Base-by-base conservation (phyloP, 1,140 invertebrate genomes). In the Eufriesea mexicana region DNA sequence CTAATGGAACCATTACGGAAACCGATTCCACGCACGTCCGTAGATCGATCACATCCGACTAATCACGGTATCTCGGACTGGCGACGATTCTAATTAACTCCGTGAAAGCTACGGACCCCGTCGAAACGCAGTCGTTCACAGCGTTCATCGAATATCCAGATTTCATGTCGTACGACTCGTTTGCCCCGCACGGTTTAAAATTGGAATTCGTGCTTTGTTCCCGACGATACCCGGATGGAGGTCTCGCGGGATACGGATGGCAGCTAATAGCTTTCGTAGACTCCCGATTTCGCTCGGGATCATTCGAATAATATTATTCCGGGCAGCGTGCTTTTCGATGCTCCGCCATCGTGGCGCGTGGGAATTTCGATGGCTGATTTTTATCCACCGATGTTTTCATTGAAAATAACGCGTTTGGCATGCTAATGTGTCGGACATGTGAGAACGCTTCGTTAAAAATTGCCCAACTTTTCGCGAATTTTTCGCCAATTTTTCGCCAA, bases 31-130 rank as follows among this genome's bases (percentile, higher is more conserved):
- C 87, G 71, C 83, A 85, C 84, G 84, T 80, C 84, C 79, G 35
- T 75, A 89, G 88, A 93, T 93, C 91, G 92, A 92, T 93, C 89
- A 91, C 87, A 84, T 89, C 87, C 89, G 86, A 87, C 84, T 92
- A 92, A 91, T 92, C 90, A 90, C 86, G 51, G 51, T 84, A 54
- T 62, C 73, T 83, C 42, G 78, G 67, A 2, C 78, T 51, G 51
- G 16, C 54, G n/a, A 16, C 68, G 49, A 64, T 73, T 80, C 57
- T 88, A 79, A 84, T 87, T 85, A 82, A 84, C 73, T 72, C 54
- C 45, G 2, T 12, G 54, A 64, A 59, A 55, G 12, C 49, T 51
- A 10, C n/a, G 14, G 0, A 20, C 18, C 47, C 2, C 35, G 35
- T 8, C 8, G 25, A 1, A 64, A 64, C 8, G 16, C 23, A 23